Evolutionary conservation across 2,797 vertebrate species (phyloP).

Genomic region (Epinephelus malabaricus): DNA sequence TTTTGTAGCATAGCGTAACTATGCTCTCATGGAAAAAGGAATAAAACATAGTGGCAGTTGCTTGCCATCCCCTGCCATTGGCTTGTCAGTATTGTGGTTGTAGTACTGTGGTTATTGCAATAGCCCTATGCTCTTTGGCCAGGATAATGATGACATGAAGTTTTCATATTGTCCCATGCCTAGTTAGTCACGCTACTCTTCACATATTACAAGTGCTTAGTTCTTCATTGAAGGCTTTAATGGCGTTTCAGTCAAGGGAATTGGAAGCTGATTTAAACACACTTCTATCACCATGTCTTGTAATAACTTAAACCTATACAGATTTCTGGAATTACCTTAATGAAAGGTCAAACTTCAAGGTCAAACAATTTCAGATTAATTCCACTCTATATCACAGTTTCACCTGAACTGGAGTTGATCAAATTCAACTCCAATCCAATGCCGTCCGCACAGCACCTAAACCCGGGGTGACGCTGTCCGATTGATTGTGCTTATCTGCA

Average conservation of each 20-base stretch:
- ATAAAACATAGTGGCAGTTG: too few species aligned
- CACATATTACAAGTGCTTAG: slow-evolving; percentile 17
- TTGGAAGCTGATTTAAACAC: slow-evolving; percentile 52
- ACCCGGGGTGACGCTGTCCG: slow-evolving; percentile 61
- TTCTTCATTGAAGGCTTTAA: slow-evolving; percentile 42
- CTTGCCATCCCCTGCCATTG: too few species aligned
- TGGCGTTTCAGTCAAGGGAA: slow-evolving; percentile 61
- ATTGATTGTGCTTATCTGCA: slow-evolving; percentile 82
- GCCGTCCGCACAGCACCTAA: slow-evolving; percentile 33
- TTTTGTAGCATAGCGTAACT: too few species aligned
- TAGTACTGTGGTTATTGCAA: too few species aligned
- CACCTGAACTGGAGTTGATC: slow-evolving; percentile 44
- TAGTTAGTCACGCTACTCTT: slow-evolving; percentile 21
- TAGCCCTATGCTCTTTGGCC: too few species aligned
- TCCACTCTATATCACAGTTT: slow-evolving; percentile 23
- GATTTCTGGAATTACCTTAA: slow-evolving; percentile 63
- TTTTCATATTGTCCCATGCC: too few species aligned
- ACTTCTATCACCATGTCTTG: slow-evolving; percentile 43
- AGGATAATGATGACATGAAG: too few species aligned
- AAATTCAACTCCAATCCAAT: slow-evolving; percentile 35
- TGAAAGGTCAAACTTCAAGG: slow-evolving; percentile 66
- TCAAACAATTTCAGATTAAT: slow-evolving; percentile 63
- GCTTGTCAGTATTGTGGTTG: too few species aligned
- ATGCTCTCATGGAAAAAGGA: too few species aligned
- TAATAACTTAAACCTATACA: slow-evolving; percentile 48